Percentiles rank a stretch among this genome's conserved stretches.
Evolutionary conservation across 92 coral and sea anemone species (phyloP).

Genomic region (Epizoanthus illoricatus): DNA sequence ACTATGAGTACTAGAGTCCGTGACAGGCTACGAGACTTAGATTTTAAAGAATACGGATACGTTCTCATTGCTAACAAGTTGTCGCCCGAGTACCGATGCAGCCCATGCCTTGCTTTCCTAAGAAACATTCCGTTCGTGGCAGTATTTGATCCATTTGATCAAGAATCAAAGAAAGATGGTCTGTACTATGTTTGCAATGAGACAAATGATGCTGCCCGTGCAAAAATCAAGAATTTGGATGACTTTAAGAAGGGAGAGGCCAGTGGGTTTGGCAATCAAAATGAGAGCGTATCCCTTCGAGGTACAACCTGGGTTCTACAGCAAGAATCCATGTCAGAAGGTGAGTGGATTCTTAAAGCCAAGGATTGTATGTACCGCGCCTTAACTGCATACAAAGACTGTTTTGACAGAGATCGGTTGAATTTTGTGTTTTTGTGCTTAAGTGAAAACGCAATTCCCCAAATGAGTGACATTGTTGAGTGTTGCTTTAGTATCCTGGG

Average conservation of each 20-base stretch:
- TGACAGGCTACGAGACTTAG: conserved; percentile 45
- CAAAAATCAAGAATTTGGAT: conserved; percentile 41
- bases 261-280: conserved; percentile 1
- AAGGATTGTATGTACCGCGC: conserved; percentile 61
- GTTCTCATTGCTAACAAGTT: conserved; percentile 54
- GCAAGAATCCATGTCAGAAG: conserved; percentile 53
- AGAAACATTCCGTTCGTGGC: conserved; percentile 65
- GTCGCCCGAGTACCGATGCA: conserved; percentile 50
- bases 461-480: conserved; percentile 63
- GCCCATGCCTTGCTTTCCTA: conserved; percentile 47
- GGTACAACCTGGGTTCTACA: conserved; percentile 64
- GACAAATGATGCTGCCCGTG: conserved; percentile 59
- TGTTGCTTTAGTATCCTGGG: conserved; percentile 61
- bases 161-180: conserved; percentile 46
- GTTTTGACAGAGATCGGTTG: conserved; percentile 41
- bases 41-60: conserved; percentile 51
- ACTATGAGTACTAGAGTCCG: conserved; percentile 36
- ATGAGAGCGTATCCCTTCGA: conserved; percentile 38
- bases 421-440: conserved; percentile 55
- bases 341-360: conserved; percentile 52
- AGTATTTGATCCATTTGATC: conserved; percentile 61
- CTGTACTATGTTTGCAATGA: conserved; percentile 55
- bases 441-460: conserved; percentile 37
- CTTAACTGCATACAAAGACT: conserved; percentile 47
- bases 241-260: conserved; percentile 50